Percentiles rank a stretch among this genome's conserved stretches.
phyloP scores from a whole-genome alignment of 2,113 vertebrate genomes.

The Elgaria multicarinata region DNA sequence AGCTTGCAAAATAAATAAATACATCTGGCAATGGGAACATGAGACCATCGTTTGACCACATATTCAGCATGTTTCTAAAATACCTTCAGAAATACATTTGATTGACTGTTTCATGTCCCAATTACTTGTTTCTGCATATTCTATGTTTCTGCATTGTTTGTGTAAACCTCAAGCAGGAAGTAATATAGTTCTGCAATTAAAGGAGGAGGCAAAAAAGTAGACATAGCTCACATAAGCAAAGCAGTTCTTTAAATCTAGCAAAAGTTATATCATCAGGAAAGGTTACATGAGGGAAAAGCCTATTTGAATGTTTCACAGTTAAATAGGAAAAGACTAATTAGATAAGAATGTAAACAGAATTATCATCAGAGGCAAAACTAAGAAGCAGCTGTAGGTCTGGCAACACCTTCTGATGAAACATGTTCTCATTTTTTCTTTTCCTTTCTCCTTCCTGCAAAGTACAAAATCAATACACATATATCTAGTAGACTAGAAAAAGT shows the following conservation, averaged over 20 bases:
- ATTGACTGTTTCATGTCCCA: background rate
- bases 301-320: background rate
- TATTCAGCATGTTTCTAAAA: background rate
- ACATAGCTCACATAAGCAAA: background rate
- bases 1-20: background rate
- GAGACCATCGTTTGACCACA: background rate
- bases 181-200: slow-evolving; percentile 4
- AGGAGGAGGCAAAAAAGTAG: background rate
- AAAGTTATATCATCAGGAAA: background rate
- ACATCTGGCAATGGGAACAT: background rate
- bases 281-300: background rate
- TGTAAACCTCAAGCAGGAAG: slow-evolving; percentile 7
- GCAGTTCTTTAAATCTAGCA: background rate
- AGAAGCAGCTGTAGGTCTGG: background rate
- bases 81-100: background rate
- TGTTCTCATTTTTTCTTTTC: background rate
- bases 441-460: background rate
- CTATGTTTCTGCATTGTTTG: background rate
- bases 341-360: slow-evolving; percentile 9
- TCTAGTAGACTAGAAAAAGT: background rate
- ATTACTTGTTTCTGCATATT: background rate
- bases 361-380: background rate
- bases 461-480: slow-evolving; percentile 20
- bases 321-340: slow-evolving; percentile 1
- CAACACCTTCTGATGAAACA: slow-evolving; percentile 21